Evolutionary conservation across 2,888 invertebrate genomes (phyloP).

Genomic region (Cosmia trapezina): DNA sequence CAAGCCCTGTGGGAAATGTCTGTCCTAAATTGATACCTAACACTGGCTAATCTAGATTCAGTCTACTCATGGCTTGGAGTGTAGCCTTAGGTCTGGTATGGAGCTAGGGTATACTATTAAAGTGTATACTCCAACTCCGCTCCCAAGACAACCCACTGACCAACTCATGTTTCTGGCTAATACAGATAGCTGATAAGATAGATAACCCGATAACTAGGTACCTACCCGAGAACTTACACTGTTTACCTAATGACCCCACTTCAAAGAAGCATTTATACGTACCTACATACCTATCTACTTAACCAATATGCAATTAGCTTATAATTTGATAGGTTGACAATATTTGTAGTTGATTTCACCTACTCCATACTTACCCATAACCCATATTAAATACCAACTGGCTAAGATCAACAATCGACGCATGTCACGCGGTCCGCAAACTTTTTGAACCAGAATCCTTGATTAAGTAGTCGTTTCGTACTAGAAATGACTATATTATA

Average conservation of each 20-base stretch:
- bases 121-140: too few relatives aligned
- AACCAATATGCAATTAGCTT: neutral
- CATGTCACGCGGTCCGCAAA: neutral
- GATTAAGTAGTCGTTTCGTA: too few relatives aligned
- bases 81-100: too few relatives aligned
- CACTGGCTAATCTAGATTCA: neutral
- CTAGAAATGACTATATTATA: neutral
- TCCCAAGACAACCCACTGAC: too few relatives aligned
- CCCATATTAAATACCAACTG: too few relatives aligned
- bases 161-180: neutral
- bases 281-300: too few relatives aligned
- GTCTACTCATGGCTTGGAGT: too few relatives aligned
- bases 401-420: neutral
- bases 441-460: too few relatives aligned
- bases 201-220: too few relatives aligned
- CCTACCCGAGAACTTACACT: neutral
- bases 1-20: neutral
- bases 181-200: neutral
- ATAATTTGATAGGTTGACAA: neutral
- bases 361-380: too few relatives aligned
- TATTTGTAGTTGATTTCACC: neutral
- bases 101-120: too few relatives aligned
- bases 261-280: neutral
- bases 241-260: neutral
- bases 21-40: slow-evolving; percentile 12